Conservation (phyloP, 2,888 invertebrate genomes). For the Bellardia pandia region DNA sequence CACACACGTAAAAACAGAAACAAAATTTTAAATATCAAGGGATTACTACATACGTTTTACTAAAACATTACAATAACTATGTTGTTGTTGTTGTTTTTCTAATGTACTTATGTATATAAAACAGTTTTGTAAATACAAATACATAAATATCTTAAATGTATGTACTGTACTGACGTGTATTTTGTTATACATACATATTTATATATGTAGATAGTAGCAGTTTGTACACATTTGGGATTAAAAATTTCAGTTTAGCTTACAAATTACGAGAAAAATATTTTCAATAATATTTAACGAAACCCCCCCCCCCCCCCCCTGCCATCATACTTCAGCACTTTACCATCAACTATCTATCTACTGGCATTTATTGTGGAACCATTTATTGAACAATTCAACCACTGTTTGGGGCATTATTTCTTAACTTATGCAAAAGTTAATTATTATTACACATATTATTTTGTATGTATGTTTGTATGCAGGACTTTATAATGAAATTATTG, state of each 20-base stretch:
- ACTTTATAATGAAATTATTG: conserved; percentile 39
- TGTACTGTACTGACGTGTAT: neutral
- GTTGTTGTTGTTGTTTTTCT: neutral
- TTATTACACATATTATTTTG: neutral
- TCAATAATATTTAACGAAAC: conserved; percentile 54
- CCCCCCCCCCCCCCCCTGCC: neutral
- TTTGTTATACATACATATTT: neutral
- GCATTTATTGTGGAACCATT: conserved; percentile 3
- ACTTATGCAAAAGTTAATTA: conserved; percentile 60
- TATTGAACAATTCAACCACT: conserved; percentile 12
- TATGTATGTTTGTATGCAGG: neutral
- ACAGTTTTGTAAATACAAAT: neutral
- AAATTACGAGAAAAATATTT: conserved; percentile 54
- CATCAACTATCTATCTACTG: too few species aligned
- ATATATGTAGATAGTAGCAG: neutral
- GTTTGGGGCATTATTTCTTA: conserved; percentile 37
- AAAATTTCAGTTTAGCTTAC: conserved; percentile 38
- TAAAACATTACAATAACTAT: conserved; percentile 58
- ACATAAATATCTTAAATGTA: neutral
- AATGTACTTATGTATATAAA: too few species aligned
- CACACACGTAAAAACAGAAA: neutral
- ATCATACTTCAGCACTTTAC: neutral
- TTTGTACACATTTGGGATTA: conserved; percentile 55
- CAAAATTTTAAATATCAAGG: conserved; percentile 47
- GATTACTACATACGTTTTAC: conserved; percentile 54